Evolutionary conservation across 2,113 vertebrate genomes (phyloP).

Genomic region (Ceratotherium simum): DNA sequence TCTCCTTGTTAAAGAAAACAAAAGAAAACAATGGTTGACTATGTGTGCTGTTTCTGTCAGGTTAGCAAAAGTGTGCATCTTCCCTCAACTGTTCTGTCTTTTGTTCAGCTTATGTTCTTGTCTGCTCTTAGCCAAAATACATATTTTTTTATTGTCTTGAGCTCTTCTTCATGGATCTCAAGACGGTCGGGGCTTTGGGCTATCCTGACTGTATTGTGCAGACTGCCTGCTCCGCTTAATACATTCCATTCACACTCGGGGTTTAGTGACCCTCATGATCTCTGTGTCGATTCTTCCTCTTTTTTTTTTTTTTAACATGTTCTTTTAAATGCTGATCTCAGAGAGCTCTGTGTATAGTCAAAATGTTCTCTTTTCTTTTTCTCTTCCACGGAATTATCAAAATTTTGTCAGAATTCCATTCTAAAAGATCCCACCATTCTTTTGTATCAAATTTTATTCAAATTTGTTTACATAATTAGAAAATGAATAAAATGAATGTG

Average conservation of each 20-base stretch:
- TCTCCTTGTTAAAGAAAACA: neutral
- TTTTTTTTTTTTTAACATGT: neutral
- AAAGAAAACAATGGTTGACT: neutral
- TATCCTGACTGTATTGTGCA: neutral
- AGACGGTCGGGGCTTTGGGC: neutral
- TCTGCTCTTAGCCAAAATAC: neutral
- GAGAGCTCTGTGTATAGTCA: neutral
- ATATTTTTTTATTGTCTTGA: neutral
- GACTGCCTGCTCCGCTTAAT: neutral
- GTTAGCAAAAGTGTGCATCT: neutral
- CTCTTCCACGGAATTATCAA: neutral
- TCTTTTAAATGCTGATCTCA: neutral
- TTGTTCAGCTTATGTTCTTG: neutral
- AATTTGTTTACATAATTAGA: neutral
- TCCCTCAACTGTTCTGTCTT: neutral
- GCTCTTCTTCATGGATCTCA: neutral
- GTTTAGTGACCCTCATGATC: neutral
- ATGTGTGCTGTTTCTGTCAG: neutral
- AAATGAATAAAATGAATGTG: neutral
- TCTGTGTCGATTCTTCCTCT: too few relatives aligned
- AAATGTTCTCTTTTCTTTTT: neutral
- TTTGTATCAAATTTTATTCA: conserved; percentile 1
- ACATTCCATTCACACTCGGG: neutral
- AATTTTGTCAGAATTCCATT: neutral
- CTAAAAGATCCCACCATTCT: neutral